Base-by-base conservation (phyloP, 2,888 invertebrate species). In the Chrysodeixis includens region DNA sequence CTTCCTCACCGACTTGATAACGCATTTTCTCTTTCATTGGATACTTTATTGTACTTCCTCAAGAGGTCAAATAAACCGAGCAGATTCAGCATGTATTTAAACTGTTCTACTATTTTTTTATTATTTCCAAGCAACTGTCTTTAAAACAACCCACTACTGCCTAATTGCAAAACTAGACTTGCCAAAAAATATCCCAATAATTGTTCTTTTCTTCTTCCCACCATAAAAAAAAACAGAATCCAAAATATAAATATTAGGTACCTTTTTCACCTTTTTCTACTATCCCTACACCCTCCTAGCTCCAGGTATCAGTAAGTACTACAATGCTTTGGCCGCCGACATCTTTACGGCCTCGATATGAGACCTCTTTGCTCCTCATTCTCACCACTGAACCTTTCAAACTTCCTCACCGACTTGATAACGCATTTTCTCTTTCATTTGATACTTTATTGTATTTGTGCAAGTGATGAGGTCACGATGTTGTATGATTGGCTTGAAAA, bases 321-420 rank as follows among this genome's bases (percentile, higher is more conserved):
- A 87, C 85, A 87, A 87, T 85, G 82, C 81, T 79, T 76, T 64
- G 76, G 64, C 78, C 77, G 85, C 71, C 79, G 88, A 87, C 86
- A 89, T 88, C 87, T 90, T 90, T 88, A 88, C 82, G 84, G 78
- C 71, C 72, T 71, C 79, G 85, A 86, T 87, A 88, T 85, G 83
- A 82, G 79, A 86, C 81, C 83, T 73, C 78, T 79, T 73, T 83
- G 78, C 77, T 85, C 80, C 83, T 76, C 82, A 84, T 84, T 84
- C 79, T 81, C 79, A 66, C 69, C 65, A 79, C 70, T 73, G 75
- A 82, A 82, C 83, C 90, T 90, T 89, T 87, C 83, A 86, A 91
- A 90, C 91, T 90, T 92, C 92, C 90, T 74, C 84, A 82, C 87
- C 88, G 86, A 66, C 71, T 66, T 80, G 86, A 86, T 88, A 85